Conservation (phyloP, 23 tunicate genomes). For the Phallusia fumigata region DNA sequence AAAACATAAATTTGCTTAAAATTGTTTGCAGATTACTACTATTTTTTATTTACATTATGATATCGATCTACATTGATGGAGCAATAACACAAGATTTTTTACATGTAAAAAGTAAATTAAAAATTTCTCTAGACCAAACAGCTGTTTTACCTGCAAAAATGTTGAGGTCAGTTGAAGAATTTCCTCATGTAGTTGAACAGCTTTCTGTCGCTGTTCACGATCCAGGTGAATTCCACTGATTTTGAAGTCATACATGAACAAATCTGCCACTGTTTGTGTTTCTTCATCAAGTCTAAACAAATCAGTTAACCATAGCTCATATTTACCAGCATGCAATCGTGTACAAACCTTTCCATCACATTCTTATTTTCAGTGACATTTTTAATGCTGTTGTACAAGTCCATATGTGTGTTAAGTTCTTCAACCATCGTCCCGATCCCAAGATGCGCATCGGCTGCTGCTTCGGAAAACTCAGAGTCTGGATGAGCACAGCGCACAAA, state of each 20-base stretch:
- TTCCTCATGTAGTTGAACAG: constrained; percentile 87
- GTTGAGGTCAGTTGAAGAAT: constrained; percentile 53
- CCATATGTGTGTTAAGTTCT: constrained; percentile 75
- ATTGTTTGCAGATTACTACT: no score
- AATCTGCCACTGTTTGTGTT: constrained; percentile 79
- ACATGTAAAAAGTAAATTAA: no score
- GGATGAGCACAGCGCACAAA: constrained; percentile 94
- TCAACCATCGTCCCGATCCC: constrained; percentile 89
- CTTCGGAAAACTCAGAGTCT: constrained; percentile 51
- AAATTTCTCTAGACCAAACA: no score
- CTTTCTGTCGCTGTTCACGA: constrained; percentile 52
- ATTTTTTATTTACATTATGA: no score
- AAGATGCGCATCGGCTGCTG: constrained; percentile 93
- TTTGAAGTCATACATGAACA: constrained; percentile 84
- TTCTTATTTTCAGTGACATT: constrained; percentile 45
- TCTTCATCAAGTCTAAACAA: constrained; percentile 69
- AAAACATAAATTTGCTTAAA: no score
- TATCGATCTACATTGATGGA: no score
- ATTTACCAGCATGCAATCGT: no score
- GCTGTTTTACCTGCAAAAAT: constrained; percentile 50
- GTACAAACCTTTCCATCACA: constrained; percentile 49
- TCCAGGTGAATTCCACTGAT: constrained; percentile 89
- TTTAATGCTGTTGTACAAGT: constrained; percentile 50
- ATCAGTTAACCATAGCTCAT: no score
- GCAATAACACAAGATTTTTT: no score